phyloP scores from a whole-genome alignment of 2,888 invertebrate species.

The Aelia acuminata region DNA sequence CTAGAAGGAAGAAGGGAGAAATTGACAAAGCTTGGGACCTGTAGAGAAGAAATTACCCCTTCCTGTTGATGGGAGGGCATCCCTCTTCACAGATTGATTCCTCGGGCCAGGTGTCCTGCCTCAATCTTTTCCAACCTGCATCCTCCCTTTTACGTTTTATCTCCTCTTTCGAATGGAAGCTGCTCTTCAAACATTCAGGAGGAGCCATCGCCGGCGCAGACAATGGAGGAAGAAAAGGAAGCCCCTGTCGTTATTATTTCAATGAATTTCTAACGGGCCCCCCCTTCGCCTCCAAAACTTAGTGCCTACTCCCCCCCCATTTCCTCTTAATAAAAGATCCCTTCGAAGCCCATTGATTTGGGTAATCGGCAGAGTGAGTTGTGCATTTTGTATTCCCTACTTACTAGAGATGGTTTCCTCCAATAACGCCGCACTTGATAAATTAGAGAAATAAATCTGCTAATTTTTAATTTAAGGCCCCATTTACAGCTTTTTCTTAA shows the following conservation, averaged over 20 bases:
- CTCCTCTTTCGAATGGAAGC: background rate
- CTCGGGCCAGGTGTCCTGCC: conserved; percentile 4
- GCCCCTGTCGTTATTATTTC: conserved; percentile 14
- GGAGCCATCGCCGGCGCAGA: background rate
- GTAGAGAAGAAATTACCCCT: background rate
- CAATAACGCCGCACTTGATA: background rate
- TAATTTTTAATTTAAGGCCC: background rate
- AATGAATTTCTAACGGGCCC: conserved; percentile 18
- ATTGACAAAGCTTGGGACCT: background rate
- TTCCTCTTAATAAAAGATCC: background rate
- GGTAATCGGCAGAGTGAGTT: background rate
- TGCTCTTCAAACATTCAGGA: conserved; percentile 7
- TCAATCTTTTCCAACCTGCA: conserved; percentile 14
- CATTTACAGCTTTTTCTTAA: background rate
- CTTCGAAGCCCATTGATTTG: background rate
- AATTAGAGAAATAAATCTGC: background rate
- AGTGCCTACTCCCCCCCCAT: background rate
- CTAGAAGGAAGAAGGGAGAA: background rate
- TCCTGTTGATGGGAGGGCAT: background rate
- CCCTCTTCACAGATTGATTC: conserved; percentile 33
- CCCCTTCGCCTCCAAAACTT: background rate
- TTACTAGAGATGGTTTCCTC: background rate
- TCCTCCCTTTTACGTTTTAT: background rate
- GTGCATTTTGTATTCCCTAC: conserved; percentile 15
- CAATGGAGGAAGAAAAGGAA: conserved; percentile 4